Conservation (phyloP, 1,140 invertebrate species). For the Pectinophora gossypiella region DNA sequence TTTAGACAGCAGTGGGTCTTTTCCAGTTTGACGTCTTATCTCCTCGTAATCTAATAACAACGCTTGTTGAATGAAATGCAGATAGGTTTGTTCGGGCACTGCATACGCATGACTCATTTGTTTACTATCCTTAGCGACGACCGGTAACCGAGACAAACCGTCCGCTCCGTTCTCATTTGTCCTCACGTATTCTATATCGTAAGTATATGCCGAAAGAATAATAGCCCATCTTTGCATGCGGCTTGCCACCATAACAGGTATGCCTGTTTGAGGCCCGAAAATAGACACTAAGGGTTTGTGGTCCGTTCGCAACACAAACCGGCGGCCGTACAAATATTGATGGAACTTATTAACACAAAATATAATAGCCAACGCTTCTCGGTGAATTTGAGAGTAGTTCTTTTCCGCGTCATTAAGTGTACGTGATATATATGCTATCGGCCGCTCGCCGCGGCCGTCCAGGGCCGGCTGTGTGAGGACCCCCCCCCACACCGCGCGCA, state of each 20-base stretch:
- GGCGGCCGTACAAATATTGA: background rate
- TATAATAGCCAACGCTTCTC: constrained; percentile 2
- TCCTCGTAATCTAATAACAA: background rate
- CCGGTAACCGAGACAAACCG: constrained; percentile 9
- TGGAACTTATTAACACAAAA: too few species aligned
- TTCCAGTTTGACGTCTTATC: background rate
- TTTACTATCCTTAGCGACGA: background rate
- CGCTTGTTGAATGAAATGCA: background rate
- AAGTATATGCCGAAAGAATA: constrained; percentile 40
- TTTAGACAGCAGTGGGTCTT: background rate
- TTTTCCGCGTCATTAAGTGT: background rate
- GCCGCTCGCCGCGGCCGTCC: constrained; percentile 1
- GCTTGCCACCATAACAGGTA: constrained; percentile 31
- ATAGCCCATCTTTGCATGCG: constrained; percentile 47
- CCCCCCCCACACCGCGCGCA: background rate
- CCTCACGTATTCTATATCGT: constrained; percentile 36
- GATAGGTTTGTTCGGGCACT: background rate
- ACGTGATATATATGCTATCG: constrained; percentile 5
- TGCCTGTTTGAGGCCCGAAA: too few species aligned
- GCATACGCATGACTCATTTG: background rate
- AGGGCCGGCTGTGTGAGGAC: background rate
- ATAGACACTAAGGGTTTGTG: constrained; percentile 56
- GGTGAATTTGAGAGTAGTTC: constrained; percentile 3
- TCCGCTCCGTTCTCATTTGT: constrained; percentile 23
- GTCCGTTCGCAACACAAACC: background rate